These are phyloP conservation scores for Falco cherrug DNA, from an alignment of 2,797 vertebrate species.

Conservation along the genomic window DNA sequence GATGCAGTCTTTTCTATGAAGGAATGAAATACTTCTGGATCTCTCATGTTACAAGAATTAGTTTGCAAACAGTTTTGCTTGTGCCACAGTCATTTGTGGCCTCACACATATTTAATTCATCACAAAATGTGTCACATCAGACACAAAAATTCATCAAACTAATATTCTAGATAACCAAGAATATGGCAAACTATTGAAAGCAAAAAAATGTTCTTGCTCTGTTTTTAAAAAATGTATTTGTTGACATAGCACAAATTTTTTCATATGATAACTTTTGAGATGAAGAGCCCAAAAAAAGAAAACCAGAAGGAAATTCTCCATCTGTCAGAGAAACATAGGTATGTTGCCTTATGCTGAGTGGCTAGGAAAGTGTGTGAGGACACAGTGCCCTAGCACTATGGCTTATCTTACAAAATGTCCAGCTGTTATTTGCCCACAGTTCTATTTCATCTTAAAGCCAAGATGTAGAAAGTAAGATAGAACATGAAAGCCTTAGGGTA, in stretches of 20 bases:
- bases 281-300: background rate
- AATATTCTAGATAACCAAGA: background rate
- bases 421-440: background rate
- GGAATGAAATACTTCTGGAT: background rate
- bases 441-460: conserved; percentile 6
- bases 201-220: background rate
- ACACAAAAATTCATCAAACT: background rate
- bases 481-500: background rate
- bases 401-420: background rate
- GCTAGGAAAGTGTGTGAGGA: background rate
- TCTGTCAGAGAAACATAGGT: background rate
- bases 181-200: background rate
- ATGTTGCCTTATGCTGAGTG: background rate
- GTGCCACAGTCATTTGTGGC: background rate
- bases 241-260: background rate
- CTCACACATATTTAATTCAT: background rate
- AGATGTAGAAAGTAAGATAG: background rate
- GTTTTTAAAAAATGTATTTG: background rate
- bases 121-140: too few species aligned
- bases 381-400: background rate
- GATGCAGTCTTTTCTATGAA: background rate
- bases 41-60: background rate
- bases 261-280: background rate
- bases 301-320: background rate
- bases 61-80: background rate